Evolutionary conservation across 2,888 invertebrate species (phyloP).

Genomic region (Tetanocera ferruginea): DNA sequence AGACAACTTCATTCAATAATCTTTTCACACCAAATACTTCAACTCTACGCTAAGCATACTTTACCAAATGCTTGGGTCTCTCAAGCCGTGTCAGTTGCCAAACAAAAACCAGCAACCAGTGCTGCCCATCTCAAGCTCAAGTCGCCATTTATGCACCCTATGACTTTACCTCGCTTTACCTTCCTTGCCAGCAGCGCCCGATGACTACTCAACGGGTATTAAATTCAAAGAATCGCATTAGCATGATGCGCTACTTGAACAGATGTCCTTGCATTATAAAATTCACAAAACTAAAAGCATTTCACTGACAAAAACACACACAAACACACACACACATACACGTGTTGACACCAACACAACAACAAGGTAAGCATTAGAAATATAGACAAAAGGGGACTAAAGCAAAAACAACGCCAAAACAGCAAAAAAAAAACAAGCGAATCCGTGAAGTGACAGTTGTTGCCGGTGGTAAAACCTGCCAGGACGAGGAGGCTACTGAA

Average conservation of each 20-base stretch:
- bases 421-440: not conserved
- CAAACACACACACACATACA: not conserved
- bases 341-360: slow-evolving; percentile 26
- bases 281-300: slow-evolving; percentile 68
- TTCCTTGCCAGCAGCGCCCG: not conserved
- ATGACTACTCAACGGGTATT: slow-evolving; percentile 40
- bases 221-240: slow-evolving; percentile 56
- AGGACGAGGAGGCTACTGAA: not conserved
- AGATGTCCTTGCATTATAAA: slow-evolving; percentile 67
- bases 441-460: slow-evolving; percentile 32
- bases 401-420: not conserved
- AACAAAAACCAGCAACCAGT: too few relatives aligned
- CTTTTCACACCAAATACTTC: not conserved
- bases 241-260: slow-evolving; percentile 62
- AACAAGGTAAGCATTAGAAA: slow-evolving; percentile 2
- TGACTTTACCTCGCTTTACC: too few relatives aligned
- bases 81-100: slow-evolving; percentile 1
- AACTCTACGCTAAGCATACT: not conserved
- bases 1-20: not conserved
- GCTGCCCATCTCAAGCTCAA: too few relatives aligned
- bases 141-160: too few relatives aligned
- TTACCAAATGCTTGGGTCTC: not conserved
- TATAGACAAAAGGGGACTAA: not conserved
- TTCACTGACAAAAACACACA: slow-evolving; percentile 39
- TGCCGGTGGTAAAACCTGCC: not conserved